Evolutionary conservation across 2,113 vertebrate species (phyloP), one percentile per base, ranked within the genome.

Genomic region (Cyanocitta stelleri): DNA sequence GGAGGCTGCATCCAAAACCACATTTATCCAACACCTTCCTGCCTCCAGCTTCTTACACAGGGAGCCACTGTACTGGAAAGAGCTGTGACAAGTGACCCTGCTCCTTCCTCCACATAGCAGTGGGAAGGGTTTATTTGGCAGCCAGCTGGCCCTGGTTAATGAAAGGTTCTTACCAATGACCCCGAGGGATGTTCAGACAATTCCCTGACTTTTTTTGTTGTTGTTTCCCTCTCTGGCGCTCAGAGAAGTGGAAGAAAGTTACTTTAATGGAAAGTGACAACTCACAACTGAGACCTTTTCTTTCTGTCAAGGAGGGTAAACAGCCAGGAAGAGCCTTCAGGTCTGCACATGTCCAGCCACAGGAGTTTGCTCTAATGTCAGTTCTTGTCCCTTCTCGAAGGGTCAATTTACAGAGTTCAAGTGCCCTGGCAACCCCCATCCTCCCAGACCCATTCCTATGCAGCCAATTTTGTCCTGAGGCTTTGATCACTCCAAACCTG

Each of bases 181-280:
- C 66, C n/a, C 2, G 9, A 59, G 69, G 37, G 52, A 23, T 27
- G 11, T 35, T 61, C 77, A 58, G 58, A 35, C 30, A 77, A 52
- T 68, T 59, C 44, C 33, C 11, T 39, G 29, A 8, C 24, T 6
- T 30, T 26, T 17, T 52, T 19, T 19, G 13, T 32, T 61, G 7
- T 33, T 78, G 1, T 79, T 83, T 72, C 33, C 41, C 37, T 79
- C n/a, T 26, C 59, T 30, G 59, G 21, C 0, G 13, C 13, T 78
- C 52, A 44, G 30, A 56, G 63, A 41, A 77, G 74, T 0, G 0
- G 77, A 95, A 94, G 44, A 29, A 86, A 72, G 59, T 48, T 49
- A n/a, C 41, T 77, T n/a, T 91, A 93, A 95, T 72, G 35, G 11
- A 44, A 95, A 96, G 71, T 87, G 96, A 78, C 95, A 94, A 9